phyloP scores from a whole-genome alignment of 2,113 vertebrate species.

The Axis porcinus region DNA sequence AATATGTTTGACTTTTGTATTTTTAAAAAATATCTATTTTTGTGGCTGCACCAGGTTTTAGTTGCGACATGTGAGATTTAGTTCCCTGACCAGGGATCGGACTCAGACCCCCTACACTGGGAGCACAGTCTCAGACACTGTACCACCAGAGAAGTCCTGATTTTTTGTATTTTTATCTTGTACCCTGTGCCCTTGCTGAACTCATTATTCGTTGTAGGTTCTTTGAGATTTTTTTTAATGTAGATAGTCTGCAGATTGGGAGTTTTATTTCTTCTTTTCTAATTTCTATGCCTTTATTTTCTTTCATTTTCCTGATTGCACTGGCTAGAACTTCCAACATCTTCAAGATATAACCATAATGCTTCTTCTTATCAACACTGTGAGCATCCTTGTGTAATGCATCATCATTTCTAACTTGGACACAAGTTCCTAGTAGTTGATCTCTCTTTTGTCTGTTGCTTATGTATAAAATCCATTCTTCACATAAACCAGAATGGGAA shows the following conservation, averaged over 20 bases:
- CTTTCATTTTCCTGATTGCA: neutral
- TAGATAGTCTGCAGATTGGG: neutral
- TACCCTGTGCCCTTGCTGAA: neutral
- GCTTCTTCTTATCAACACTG: neutral
- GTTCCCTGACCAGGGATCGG: neutral
- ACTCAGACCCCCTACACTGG: neutral
- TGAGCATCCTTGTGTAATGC: neutral
- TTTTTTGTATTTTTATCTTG: neutral
- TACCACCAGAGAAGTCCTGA: neutral
- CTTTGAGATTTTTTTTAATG: neutral
- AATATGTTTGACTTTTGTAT: neutral
- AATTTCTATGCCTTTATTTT: neutral
- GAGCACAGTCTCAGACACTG: neutral
- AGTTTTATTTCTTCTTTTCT: neutral
- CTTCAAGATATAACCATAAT: neutral
- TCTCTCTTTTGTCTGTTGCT: neutral
- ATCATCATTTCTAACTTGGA: neutral
- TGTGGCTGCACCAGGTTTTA: neutral
- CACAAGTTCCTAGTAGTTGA: neutral
- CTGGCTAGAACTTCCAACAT: neutral
- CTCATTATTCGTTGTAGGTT: neutral
- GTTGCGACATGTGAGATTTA: neutral
- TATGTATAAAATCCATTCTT: neutral
- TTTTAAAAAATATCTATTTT: too few relatives aligned
- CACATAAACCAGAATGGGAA: neutral